Evolutionary conservation across 2,113 vertebrate genomes (phyloP).

Genomic region (Ovis aries): DNA sequence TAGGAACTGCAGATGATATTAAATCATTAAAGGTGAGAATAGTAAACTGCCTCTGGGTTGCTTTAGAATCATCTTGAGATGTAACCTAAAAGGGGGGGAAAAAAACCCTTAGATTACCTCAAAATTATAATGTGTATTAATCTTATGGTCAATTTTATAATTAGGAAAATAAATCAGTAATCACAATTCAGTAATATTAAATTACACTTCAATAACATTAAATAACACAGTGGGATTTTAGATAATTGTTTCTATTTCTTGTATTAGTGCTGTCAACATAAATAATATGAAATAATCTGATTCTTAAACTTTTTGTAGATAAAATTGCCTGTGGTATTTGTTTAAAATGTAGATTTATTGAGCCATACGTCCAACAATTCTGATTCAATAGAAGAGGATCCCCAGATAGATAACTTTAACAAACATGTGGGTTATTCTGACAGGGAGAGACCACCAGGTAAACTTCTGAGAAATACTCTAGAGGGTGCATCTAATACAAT

Average conservation of each 20-base stretch:
- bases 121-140: background rate
- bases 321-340: background rate
- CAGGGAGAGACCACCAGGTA: background rate
- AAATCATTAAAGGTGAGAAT: slow-evolving; percentile 90
- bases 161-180: background rate
- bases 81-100: slow-evolving; percentile 30
- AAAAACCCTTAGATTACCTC: background rate
- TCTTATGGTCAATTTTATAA: background rate
- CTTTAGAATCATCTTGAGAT: slow-evolving; percentile 58
- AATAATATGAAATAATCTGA: background rate
- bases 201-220: background rate
- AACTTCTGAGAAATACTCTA: background rate
- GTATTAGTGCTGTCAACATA: background rate
- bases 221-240: background rate
- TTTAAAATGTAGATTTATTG: background rate
- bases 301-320: background rate
- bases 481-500: background rate
- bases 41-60: slow-evolving; percentile 80
- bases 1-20: slow-evolving; percentile 85
- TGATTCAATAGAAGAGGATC: background rate
- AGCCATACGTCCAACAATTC: background rate
- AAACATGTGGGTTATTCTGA: background rate
- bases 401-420: background rate
- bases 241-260: background rate
- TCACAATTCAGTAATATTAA: background rate